Evolutionary conservation across 1,140 invertebrate genomes (phyloP).

Genomic region (Diuraphis noxia): DNA sequence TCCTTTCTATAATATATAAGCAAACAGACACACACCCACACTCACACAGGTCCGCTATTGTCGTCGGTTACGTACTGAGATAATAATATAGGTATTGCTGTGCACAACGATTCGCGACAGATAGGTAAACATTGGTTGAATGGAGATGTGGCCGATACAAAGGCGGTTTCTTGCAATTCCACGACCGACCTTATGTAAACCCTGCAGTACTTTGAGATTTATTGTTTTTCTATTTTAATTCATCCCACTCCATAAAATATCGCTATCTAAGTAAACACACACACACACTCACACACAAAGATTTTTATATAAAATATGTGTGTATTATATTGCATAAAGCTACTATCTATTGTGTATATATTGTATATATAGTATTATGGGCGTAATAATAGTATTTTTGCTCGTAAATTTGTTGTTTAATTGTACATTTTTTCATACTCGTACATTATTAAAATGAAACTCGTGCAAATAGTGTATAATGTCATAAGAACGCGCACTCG

Average conservation of each 20-base stretch:
- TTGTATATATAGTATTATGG: no score
- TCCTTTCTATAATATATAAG: no score
- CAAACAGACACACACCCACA: no score
- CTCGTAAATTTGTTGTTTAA: neutral
- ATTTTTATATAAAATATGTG: no score
- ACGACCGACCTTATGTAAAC: neutral
- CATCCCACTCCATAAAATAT: neutral
- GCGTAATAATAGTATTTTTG: neutral
- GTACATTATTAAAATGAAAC: no score
- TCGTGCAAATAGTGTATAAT: neutral
- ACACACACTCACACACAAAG: neutral
- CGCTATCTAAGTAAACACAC: neutral
- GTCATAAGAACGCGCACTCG: neutral
- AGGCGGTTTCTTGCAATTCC: neutral
- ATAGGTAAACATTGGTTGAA: neutral
- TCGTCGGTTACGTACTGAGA: no score
- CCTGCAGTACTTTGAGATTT: neutral
- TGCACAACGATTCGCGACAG: no score
- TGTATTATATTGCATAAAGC: no score
- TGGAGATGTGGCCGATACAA: neutral
- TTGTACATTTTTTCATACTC: neutral
- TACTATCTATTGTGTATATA: no score
- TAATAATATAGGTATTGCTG: no score
- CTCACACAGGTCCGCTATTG: no score
- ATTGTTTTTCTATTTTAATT: neutral